These are phyloP conservation scores for Drosophila pandora DNA, from an alignment of 1,140 invertebrate species.

Conservation along the genomic window DNA sequence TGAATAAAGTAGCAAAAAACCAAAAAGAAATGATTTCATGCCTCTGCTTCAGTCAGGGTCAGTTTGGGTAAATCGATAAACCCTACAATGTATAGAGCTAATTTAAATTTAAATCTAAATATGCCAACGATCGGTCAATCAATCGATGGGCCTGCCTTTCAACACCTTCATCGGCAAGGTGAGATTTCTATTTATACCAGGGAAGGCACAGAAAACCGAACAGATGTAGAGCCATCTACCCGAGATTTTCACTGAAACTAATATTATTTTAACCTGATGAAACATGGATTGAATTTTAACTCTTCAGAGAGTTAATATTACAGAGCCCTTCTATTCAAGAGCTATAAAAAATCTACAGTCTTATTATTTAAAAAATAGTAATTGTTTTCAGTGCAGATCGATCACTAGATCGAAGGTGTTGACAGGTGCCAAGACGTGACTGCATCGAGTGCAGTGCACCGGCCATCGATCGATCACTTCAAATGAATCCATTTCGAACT, in stretches of 20 bases:
- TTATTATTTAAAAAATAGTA: no score
- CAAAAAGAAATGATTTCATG: constrained; percentile 56
- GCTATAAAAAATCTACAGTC: background rate
- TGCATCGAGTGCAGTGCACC: constrained; percentile 8
- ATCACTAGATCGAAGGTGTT: constrained; percentile 27
- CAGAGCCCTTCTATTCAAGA: no score
- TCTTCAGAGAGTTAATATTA: background rate
- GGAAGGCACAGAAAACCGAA: constrained; percentile 30
- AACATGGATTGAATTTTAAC: no score
- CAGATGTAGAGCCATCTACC: constrained; percentile 17
- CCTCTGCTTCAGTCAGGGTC: constrained; percentile 62
- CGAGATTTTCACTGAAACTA: background rate
- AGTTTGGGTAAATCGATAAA: constrained; percentile 68
- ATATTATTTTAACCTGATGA: background rate
- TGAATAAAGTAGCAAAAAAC: constrained; percentile 42
- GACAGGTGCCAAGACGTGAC: constrained; percentile 56
- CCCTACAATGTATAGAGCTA: constrained; percentile 9
- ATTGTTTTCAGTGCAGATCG: constrained; percentile 12
- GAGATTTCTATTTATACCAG: constrained; percentile 43
- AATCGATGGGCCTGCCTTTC: constrained; percentile 62
- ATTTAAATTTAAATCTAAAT: constrained; percentile 68
- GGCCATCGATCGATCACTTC: constrained; percentile 17
- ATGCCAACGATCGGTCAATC: constrained; percentile 39
- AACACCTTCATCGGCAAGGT: constrained; percentile 59
- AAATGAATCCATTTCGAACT: constrained; percentile 10